Conservation (phyloP, 2,888 invertebrate genomes). For the Hipparchia semele region DNA sequence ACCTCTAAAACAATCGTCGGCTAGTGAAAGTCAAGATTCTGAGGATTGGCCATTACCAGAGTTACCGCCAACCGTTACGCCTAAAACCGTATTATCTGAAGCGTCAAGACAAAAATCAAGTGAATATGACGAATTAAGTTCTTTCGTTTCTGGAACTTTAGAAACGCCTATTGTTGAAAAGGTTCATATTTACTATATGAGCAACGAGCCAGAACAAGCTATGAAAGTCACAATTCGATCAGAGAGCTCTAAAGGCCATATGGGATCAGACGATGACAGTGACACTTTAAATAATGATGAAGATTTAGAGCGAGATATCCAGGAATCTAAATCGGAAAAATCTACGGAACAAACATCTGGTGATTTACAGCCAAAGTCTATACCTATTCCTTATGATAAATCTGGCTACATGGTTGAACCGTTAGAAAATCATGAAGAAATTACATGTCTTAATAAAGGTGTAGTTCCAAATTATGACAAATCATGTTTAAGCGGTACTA, state of each 20-base stretch:
- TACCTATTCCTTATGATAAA: slow-evolving; percentile 75
- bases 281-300: slow-evolving; percentile 86
- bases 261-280: slow-evolving; percentile 87
- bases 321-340: slow-evolving; percentile 75
- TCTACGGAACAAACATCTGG: slow-evolving; percentile 60
- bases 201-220: slow-evolving; percentile 89
- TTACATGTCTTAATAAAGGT: slow-evolving; percentile 65
- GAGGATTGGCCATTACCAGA: slow-evolving; percentile 91
- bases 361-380: slow-evolving; percentile 61
- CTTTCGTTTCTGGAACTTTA: slow-evolving; percentile 88
- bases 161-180: slow-evolving; percentile 89
- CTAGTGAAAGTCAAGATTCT: slow-evolving; percentile 87
- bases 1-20: slow-evolving; percentile 72
- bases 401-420: slow-evolving; percentile 80
- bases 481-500: slow-evolving; percentile 75
- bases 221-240: slow-evolving; percentile 87
- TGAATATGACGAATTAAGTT: slow-evolving; percentile 92
- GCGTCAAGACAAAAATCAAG: slow-evolving; percentile 77
- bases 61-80: slow-evolving; percentile 82
- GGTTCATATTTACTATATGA: slow-evolving; percentile 91
- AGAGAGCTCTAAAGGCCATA: slow-evolving; percentile 86
- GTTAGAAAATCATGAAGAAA: slow-evolving; percentile 68
- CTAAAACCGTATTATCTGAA: slow-evolving; percentile 56
- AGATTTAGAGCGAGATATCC: slow-evolving; percentile 81
- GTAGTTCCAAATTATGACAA: slow-evolving; percentile 76